Conservation (phyloP, 53 echinoderm and acorn worm genomes). For the Paracentrotus lividus region DNA sequence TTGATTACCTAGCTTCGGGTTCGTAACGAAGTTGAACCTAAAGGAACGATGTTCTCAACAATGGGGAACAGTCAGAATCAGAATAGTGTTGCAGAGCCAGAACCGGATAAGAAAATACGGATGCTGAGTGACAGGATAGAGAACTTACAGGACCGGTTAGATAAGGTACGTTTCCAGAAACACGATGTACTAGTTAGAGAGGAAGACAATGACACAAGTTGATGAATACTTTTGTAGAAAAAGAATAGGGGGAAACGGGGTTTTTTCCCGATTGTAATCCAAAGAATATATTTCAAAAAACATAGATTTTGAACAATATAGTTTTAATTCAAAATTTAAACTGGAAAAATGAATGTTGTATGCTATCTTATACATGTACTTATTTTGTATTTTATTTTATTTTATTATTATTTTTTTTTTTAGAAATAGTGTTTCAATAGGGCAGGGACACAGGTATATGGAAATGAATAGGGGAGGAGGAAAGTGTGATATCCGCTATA, state of each 20-base stretch:
- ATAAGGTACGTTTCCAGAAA: constrained; percentile 72
- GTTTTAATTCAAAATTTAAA: no score
- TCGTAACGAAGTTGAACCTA: constrained; percentile 88
- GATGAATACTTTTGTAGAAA: neutral
- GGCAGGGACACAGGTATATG: no score
- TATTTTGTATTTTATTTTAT: no score
- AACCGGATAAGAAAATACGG: constrained; percentile 75
- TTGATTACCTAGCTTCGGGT: constrained; percentile 73
- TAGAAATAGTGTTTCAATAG: no score
- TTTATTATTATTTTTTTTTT: no score
- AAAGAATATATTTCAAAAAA: no score
- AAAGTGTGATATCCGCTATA: no score
- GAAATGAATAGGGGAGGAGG: neutral
- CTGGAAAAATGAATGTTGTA: no score
- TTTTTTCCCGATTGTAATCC: no score
- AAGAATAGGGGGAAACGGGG: neutral
- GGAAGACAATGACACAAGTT: neutral
- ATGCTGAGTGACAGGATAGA: constrained; percentile 77
- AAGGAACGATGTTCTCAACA: constrained; percentile 85
- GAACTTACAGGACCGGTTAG: constrained; percentile 72
- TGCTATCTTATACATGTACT: no score
- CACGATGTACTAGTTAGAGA: neutral
- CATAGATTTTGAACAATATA: no score
- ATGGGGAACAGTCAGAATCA: constrained; percentile 71
- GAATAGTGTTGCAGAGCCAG: constrained; percentile 62